Conservation (phyloP, 2,888 invertebrate genomes). For the Himalopsyche tibetana region DNA sequence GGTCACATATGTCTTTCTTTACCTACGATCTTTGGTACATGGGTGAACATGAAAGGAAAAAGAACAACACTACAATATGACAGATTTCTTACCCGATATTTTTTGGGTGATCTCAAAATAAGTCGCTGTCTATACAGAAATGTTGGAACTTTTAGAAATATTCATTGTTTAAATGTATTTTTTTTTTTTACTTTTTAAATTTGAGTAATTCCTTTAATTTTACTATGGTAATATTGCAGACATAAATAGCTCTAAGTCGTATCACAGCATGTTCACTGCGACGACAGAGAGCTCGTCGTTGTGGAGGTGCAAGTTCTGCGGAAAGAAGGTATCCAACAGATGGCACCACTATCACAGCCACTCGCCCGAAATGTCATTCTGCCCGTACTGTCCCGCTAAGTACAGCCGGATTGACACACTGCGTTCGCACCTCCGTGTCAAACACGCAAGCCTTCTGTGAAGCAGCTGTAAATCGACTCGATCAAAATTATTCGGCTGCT, state of each 20-base stretch:
- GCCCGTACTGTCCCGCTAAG: conserved; percentile 90
- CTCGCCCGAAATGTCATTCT: conserved; percentile 86
- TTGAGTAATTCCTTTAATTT: no score
- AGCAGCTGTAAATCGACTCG: neutral
- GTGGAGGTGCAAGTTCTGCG: conserved; percentile 89
- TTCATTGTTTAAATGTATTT: no score
- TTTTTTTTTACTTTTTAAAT: no score
- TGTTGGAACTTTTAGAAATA: no score
- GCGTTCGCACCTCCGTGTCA: conserved; percentile 87
- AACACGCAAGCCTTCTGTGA: conserved; percentile 77
- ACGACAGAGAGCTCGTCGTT: conserved; percentile 81
- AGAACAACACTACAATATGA: no score
- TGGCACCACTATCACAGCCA: conserved; percentile 94
- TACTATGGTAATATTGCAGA: conserved; percentile 59
- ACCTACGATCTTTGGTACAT: no score
- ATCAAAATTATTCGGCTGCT: neutral
- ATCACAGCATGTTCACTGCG: conserved; percentile 90
- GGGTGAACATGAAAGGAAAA: no score
- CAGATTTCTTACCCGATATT: no score
- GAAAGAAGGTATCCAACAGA: conserved; percentile 91
- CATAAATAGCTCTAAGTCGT: conserved; percentile 73
- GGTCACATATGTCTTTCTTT: no score
- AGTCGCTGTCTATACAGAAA: no score
- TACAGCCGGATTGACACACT: conserved; percentile 93
- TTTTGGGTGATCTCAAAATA: no score